Conservation (phyloP, 1,140 invertebrate species). For the Tetramorium alpestre region DNA sequence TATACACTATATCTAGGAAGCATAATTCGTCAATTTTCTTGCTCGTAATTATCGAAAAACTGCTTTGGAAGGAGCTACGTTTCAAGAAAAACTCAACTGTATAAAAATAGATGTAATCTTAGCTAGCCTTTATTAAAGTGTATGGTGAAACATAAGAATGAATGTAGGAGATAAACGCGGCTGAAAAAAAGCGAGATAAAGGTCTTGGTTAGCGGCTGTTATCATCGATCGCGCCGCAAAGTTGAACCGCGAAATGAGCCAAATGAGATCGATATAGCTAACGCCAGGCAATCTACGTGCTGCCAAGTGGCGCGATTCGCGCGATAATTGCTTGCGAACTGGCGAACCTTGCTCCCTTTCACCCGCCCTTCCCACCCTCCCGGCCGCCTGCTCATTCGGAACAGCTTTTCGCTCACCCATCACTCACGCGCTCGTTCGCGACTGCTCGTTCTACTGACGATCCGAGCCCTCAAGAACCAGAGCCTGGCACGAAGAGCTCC, state of each 20-base stretch:
- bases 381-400: constrained; percentile 40
- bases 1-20: not conserved
- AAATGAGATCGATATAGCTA: constrained; percentile 73
- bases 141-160: not conserved
- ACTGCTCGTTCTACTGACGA: constrained; percentile 77
- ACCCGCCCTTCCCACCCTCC: constrained; percentile 23
- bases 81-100: not conserved
- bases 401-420: constrained; percentile 71
- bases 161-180: not conserved
- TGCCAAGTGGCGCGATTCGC: constrained; percentile 73
- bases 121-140: not conserved
- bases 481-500: constrained; percentile 79
- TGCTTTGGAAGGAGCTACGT: not conserved
- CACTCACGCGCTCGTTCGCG: constrained; percentile 72
- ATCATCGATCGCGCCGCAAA: constrained; percentile 70
- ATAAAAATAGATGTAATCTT: not conserved
- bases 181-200: not conserved
- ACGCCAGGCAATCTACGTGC: constrained; percentile 69
- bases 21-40: not conserved
- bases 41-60: not conserved
- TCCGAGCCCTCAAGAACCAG: constrained; percentile 72
- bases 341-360: constrained; percentile 56
- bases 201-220: constrained; percentile 50
- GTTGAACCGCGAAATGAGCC: constrained; percentile 70
- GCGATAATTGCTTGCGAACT: constrained; percentile 79